Conservation (phyloP, 2,797 vertebrate species). For the Telmatherina bonti region DNA sequence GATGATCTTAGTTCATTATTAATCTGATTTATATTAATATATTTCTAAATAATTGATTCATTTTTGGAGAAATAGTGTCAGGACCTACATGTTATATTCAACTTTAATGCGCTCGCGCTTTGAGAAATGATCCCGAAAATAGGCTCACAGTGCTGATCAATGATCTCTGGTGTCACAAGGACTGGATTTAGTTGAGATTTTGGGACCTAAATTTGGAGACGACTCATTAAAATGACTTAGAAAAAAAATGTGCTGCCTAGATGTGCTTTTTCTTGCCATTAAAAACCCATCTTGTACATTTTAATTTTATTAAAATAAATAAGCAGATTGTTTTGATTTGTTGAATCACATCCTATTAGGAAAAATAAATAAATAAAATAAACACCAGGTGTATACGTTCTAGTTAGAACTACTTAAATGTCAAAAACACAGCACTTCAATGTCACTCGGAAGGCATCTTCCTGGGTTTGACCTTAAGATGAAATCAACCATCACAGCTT, state of each 20-base stretch:
- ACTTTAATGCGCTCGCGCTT: conserved; percentile 50
- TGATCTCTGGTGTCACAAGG: conserved; percentile 57
- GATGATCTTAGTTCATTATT: conserved; percentile 57
- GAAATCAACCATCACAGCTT: conserved; percentile 42
- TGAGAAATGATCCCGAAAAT: conserved; percentile 58
- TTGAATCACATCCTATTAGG: too few relatives aligned
- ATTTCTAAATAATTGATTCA: conserved; percentile 71
- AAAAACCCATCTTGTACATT: conserved; percentile 47
- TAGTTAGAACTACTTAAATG: conserved; percentile 37
- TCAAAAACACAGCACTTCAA: conserved; percentile 13
- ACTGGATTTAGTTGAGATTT: conserved; percentile 48
- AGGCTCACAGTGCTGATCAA: conserved; percentile 60
- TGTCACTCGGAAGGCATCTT: conserved; percentile 25
- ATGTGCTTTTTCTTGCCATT: conserved; percentile 42
- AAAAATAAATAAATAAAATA: neutral
- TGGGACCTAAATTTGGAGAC: conserved; percentile 68
- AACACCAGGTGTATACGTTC: neutral
- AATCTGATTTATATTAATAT: conserved; percentile 64
- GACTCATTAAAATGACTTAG: conserved; percentile 64
- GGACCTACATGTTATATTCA: conserved; percentile 57
- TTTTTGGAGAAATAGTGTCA: conserved; percentile 65
- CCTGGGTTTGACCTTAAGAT: conserved; percentile 51
- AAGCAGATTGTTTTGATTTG: conserved; percentile 4
- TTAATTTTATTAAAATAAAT: conserved; percentile 36
- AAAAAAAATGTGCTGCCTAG: conserved; percentile 51